Percentiles rank a stretch among this genome's conserved stretches.
phyloP scores from a whole-genome alignment of 2,888 invertebrate species.

The Ophioninae sp. region DNA sequence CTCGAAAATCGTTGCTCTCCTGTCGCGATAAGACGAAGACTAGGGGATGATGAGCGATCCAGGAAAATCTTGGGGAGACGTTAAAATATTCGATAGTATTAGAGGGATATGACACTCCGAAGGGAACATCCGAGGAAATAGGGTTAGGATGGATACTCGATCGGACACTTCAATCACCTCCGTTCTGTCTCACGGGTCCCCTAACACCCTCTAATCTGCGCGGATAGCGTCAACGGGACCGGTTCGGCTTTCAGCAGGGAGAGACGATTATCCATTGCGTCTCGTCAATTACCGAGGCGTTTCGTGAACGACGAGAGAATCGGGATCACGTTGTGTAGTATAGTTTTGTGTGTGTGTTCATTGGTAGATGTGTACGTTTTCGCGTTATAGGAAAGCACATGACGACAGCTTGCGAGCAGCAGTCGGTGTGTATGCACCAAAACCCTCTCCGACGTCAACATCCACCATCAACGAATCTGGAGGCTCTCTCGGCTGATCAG shows the following conservation, averaged over 20 bases:
- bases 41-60: neutral
- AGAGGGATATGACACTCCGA: constrained; percentile 1
- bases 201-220: constrained; percentile 68
- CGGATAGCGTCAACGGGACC: constrained; percentile 72
- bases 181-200: constrained; percentile 58
- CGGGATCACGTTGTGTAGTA: constrained; percentile 39
- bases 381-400: constrained; percentile 33
- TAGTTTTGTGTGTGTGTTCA: neutral
- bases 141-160: constrained; percentile 50
- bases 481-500: constrained; percentile 75
- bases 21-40: neutral
- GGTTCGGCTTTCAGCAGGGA: constrained; percentile 51
- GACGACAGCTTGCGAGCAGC: constrained; percentile 46
- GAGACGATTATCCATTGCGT: constrained; percentile 77
- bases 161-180: constrained; percentile 68
- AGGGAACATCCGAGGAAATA: constrained; percentile 3
- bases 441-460: constrained; percentile 46
- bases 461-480: constrained; percentile 62
- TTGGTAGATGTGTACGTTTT: too few relatives aligned
- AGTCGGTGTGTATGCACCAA: constrained; percentile 47
- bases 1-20: constrained; percentile 26
- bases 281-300: constrained; percentile 76
- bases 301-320: constrained; percentile 69
- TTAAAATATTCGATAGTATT: constrained; percentile 31
- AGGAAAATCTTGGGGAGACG: neutral